Base-by-base conservation (phyloP, 2,888 invertebrate genomes). In the Scrobipalpa costella region DNA sequence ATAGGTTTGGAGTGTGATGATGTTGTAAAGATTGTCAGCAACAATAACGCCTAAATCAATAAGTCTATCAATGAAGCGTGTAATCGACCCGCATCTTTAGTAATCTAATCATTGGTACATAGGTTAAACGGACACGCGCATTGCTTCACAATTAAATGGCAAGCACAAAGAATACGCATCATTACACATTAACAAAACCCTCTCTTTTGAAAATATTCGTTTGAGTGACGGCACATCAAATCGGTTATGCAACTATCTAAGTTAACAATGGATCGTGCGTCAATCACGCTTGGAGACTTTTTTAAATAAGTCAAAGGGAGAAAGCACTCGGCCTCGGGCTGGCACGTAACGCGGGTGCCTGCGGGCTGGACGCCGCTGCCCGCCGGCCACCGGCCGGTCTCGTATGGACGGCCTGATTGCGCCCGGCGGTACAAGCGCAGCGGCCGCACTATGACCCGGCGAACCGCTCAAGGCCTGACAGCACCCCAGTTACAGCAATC, bases 101-200 rank as follows among this genome's bases (percentile, higher is more conserved):
- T 79, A 81, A 61, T 61, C 61, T 61, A 61, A 81, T 74, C 67
- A 71, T 80, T 81, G 73, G 78, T 79, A 79, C 82, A 83, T 82
- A 80, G 81, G 83, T 80, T 85, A 82, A 81, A 78, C 78, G 79
- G 83, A 83, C 83, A 77, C 69, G 80, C 79, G 70, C 78, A 80
- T 91, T 90, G 85, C 87, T 71, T 78, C 83, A 90, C 86, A 84
- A 86, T 88, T 88, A 90, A 90, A 90, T 89, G 86, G 88, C 90
- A 89, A 81, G 78, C 82, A 78, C 77, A 80, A 77, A 85, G 83
- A 87, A 87, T 87, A 89, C 80, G 83, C 87, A 84, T 88, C 86
- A 87, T 89, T 87, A 87, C 80, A 88, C 82, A 87, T 86, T 84
- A 86, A 85, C 84, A 84, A 84, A 88, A 88, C 81, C 74, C 72